phyloP scores from a whole-genome alignment of 2,113 vertebrate genomes.

The Capreolus pygargus region DNA sequence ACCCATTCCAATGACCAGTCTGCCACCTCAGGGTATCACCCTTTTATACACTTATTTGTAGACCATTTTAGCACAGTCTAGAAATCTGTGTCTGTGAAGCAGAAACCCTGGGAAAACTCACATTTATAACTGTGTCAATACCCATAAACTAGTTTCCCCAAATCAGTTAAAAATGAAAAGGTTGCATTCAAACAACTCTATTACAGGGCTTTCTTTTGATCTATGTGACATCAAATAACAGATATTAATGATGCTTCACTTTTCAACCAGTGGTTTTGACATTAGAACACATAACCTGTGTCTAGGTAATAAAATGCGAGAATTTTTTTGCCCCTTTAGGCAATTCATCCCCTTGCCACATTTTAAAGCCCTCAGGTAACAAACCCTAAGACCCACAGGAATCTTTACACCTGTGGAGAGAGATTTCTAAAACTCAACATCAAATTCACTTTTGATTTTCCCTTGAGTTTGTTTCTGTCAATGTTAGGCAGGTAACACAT shows the following conservation, averaged over 20 bases:
- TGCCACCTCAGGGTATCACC: not conserved
- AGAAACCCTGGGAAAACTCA: constrained; percentile 68
- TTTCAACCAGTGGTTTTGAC: constrained; percentile 34
- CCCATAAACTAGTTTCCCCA: not conserved
- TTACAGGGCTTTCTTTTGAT: constrained; percentile 13
- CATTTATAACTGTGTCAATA: constrained; percentile 63
- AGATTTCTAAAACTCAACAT: constrained; percentile 76
- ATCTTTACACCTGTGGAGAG: constrained; percentile 73
- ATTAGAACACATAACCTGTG: not conserved
- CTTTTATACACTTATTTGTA: not conserved
- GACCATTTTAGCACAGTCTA: not conserved
- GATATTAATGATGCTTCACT: constrained; percentile 31
- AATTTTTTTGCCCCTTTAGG: constrained; percentile 63
- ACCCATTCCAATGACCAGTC: not conserved
- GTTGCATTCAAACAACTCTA: constrained; percentile 2
- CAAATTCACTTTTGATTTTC: constrained; percentile 76
- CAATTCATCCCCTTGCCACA: constrained; percentile 74
- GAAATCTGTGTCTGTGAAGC: constrained; percentile 67
- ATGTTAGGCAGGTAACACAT: constrained; percentile 79
- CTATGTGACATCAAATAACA: constrained; percentile 25
- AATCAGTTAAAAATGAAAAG: constrained; percentile 47
- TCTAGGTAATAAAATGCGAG: constrained; percentile 70
- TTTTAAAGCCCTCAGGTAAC: constrained; percentile 72
- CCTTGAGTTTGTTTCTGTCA: constrained; percentile 71
- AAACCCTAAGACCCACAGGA: constrained; percentile 68